Base-by-base conservation (phyloP, 2,797 vertebrate genomes). In the Phataginus tricuspis region DNA sequence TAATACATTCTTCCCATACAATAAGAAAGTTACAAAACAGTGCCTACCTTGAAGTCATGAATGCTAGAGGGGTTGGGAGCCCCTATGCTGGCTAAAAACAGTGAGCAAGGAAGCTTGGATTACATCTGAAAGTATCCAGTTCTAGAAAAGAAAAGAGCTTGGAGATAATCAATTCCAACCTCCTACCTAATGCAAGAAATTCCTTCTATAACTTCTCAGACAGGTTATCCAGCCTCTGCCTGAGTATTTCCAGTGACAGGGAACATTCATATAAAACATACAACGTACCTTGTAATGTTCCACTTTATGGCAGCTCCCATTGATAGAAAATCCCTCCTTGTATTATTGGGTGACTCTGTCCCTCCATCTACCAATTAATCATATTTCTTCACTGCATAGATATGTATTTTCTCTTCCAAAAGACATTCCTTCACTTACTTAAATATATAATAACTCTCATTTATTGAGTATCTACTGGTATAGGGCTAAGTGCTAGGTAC, bases 31-130 rank as follows among this genome's bases (percentile, higher is more conserved):
- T 87, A 96, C 31, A 71, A 94, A 53, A 94, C 4, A 87, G 59
- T 55, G 23, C 18, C 95, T 79, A 93, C 59, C 42, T 95, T 93
- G 15, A 95, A 92, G 86, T 37, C 61, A 45, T 83, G 49, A 95
- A 72, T 66, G 64, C 75, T 86, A 77, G 18, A 18, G 61, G 66
- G 18, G 8, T 34, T 74, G 61, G 84, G 71, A 85, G 66, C 29
- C 64, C 86, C 9, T 25, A 42, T 25, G 34, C 4, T 66, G 27
- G 84, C 61, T 93, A 80, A 92, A 86, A 92, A 39, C 39, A 59
- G 31, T 89, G 87, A 93, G 39, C 69, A 91, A 93, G 21, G 34
- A 96, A 92, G 83, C 61, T 16, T 86, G 66, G 61, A 37, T 23
- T 82, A 92, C 2, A 68, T 3, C 64, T 72, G 12, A 39, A 79